Evolutionary conservation across 2,888 invertebrate species (phyloP), one percentile per base, ranked within the genome.

Genomic region (Mechanitis mazaeus): DNA sequence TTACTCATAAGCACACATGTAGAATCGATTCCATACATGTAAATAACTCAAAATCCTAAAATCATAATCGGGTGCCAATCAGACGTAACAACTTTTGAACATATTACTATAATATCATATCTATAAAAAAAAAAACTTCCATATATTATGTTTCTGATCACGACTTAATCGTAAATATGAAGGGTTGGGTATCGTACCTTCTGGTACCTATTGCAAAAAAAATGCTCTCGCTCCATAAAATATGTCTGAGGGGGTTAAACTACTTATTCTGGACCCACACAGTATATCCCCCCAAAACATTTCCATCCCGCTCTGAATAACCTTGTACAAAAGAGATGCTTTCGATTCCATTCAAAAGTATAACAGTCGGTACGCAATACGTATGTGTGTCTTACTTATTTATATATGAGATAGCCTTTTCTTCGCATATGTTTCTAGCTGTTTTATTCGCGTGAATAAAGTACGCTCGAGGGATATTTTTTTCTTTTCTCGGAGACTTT

Each of bases 101-200:
- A 64, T 71, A 71, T 66, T 72, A 69, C 72, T 71, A 68, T 70
- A 68, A 69, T 71, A 70, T 82, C 82, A 71, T 76, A 71, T 76
- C 79, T 79, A 85, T 85, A 83, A 84, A 85, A 85, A 50, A 50
- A 86, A 87, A 86, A 74, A 71, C 78, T 77, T 77, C 76, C 77
- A 75, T 83, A 81, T 80, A 84, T 87, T 87, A 86, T 84, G 80
- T 88, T 89, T 88, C 89, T 81, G 87, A 87, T 89, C 89, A 89
- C 89, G 89, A 81, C 83, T 87, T 87, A 85, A 88, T 88, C 89
- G 89, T 89, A 89, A 89, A 89, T 89, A 89, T 88, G 87, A 89
- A 87, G 86, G 89, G 88, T 85, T 81, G 81, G 81, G 76, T 63
- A 64, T 78, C 84, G 85, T 86, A 86, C 89, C 89, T 87, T 87